Conservation (phyloP, 2,113 vertebrate species). For the Cettia cetti region DNA sequence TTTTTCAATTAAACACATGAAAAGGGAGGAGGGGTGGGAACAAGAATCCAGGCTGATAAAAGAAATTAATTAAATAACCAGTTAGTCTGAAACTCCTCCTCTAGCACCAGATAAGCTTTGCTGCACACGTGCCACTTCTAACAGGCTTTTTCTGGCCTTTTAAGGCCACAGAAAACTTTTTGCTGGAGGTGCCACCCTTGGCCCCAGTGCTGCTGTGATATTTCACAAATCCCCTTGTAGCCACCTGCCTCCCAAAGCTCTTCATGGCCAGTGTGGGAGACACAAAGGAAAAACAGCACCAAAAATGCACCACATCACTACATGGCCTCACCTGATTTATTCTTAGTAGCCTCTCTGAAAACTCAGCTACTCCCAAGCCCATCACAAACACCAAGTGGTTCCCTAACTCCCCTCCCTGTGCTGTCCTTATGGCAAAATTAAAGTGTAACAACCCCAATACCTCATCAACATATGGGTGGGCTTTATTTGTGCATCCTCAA, state of each 20-base stretch:
- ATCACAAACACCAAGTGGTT: neutral
- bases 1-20: neutral
- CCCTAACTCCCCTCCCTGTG: neutral
- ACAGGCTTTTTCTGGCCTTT: neutral
- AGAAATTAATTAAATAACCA: neutral
- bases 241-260: neutral
- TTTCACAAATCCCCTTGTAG: accelerated
- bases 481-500: neutral
- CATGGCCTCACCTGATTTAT: too few relatives aligned
- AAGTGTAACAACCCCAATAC: neutral
- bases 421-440: neutral
- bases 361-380: neutral
- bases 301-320: accelerated
- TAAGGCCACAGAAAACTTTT: neutral
- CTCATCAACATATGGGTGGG: neutral
- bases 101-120: neutral
- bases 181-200: neutral
- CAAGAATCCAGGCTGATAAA: neutral
- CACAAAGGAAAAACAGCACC: neutral
- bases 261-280: accelerated
- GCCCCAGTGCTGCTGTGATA: accelerated
- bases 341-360: neutral
- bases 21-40: neutral
- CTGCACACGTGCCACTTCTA: neutral
- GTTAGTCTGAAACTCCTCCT: neutral